phyloP scores from a whole-genome alignment of 2,113 vertebrate genomes.

The Pteruthius melanotis region DNA sequence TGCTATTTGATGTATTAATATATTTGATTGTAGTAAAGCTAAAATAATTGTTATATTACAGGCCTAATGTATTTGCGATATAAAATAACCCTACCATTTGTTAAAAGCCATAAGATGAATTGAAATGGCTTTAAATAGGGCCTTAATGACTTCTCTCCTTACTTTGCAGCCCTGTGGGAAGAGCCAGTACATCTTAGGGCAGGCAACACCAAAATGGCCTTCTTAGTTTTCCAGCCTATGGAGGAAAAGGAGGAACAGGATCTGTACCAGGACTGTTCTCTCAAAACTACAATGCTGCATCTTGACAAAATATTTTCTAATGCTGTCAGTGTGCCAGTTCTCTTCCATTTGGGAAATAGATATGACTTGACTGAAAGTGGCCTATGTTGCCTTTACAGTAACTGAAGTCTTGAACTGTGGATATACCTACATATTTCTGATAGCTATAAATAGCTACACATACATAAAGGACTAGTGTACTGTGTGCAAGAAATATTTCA shows the following conservation, averaged over 20 bases:
- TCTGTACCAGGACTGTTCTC: not conserved
- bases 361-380: not conserved
- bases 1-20: not conserved
- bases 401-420: not conserved
- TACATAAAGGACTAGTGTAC: not conserved
- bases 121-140: not conserved
- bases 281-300: not conserved
- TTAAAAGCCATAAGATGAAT: not conserved
- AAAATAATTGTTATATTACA: not conserved
- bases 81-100: not conserved
- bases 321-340: not conserved
- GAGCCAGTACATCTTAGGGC: not conserved
- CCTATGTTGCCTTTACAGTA: not conserved
- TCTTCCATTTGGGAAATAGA: not conserved
- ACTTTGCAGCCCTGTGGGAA: not conserved
- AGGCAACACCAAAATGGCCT: not conserved
- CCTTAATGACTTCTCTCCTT: not conserved
- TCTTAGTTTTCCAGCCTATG: not conserved
- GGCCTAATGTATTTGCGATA: not conserved
- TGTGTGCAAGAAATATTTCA: not conserved
- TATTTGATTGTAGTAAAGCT: not conserved
- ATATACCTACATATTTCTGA: not conserved
- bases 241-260: not conserved
- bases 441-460: not conserved
- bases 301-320: not conserved